Evolutionary conservation across 2,888 invertebrate genomes (phyloP).

Genomic region (Andrena hattorfiana): DNA sequence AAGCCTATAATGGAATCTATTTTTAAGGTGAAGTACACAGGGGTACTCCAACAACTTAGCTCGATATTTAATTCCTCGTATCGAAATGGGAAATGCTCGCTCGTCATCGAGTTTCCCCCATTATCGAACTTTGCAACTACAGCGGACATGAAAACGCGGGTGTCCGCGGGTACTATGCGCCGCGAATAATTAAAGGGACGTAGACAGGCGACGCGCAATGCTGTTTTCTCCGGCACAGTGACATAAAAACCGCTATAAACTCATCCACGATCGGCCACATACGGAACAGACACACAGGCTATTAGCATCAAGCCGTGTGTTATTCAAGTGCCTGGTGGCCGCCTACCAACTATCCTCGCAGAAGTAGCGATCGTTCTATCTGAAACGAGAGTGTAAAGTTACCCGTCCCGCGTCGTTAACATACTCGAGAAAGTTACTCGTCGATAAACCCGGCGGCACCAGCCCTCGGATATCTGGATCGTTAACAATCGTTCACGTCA

Average conservation of each 20-base stretch:
- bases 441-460: conserved; percentile 33
- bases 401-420: conserved; percentile 32
- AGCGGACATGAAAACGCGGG: not conserved
- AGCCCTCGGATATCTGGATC: conserved; percentile 13
- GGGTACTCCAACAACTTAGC: not conserved
- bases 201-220: not conserved
- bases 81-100: not conserved
- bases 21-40: too few species aligned
- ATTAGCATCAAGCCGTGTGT: conserved; percentile 41
- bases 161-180: not conserved
- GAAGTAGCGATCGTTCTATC: conserved; percentile 52
- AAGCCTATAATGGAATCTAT: too few species aligned
- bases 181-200: conserved; percentile 18
- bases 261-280: conserved; percentile 24
- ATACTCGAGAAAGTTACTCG: conserved; percentile 31
- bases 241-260: conserved; percentile 38
- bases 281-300: not conserved
- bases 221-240: conserved; percentile 9
- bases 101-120: not conserved
- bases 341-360: conserved; percentile 19
- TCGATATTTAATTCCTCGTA: not conserved
- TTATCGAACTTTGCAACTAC: not conserved
- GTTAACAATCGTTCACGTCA: conserved; percentile 36
- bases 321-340: not conserved
- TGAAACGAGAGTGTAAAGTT: conserved; percentile 54